Base-by-base conservation (phyloP, 2,797 vertebrate genomes). In the Molossus alvarezi region DNA sequence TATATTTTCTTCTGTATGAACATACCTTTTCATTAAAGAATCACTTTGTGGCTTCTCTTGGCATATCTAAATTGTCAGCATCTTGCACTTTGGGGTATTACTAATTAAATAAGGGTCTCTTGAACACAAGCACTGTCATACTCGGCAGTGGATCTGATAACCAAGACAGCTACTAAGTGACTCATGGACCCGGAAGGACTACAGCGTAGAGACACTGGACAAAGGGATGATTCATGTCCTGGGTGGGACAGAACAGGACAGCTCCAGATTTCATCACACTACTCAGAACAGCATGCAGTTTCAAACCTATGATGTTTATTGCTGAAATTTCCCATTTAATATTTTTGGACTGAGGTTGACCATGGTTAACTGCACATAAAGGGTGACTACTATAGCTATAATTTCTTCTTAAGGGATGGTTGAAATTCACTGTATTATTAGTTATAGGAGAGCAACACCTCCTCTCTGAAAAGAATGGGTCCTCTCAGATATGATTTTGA, bases 401-500 rank as follows among this genome's bases (percentile, higher is more conserved):
- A 71, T 37, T 83, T 92, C 21, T 81, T 79, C 8, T 86, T 65
- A 5, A 25, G 2, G 20, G 69, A 81, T 73, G 13, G 8, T 77
- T 90, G 73, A 94, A 55, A 77, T 92, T 23, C 60, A n/a, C 53
- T 29, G 12, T 5, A 37, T 76, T 51, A 29, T 86, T 29, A 75
- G 62, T 86, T 76, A 65, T 4, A 90, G 1, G 29, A 96, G n/a
- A 92, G 29, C 57, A 67, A 48, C n/a, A 20, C 6, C 5, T 93
- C 45, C 60, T 81, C 51, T 80, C 29, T 88, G 41, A 80, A 27
- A 91, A 91, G 80, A 41, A 87, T 55, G 29, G 48, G 18, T 87
- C 37, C 64, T 94, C 75, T 71, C 45, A 91, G 48, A 76, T 9
- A 45, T n/a, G 55, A 76, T 83, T 89, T 88, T 45, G 53, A 82